phyloP scores from a whole-genome alignment of 2,888 invertebrate genomes.

The Philopedon plagiatum region DNA sequence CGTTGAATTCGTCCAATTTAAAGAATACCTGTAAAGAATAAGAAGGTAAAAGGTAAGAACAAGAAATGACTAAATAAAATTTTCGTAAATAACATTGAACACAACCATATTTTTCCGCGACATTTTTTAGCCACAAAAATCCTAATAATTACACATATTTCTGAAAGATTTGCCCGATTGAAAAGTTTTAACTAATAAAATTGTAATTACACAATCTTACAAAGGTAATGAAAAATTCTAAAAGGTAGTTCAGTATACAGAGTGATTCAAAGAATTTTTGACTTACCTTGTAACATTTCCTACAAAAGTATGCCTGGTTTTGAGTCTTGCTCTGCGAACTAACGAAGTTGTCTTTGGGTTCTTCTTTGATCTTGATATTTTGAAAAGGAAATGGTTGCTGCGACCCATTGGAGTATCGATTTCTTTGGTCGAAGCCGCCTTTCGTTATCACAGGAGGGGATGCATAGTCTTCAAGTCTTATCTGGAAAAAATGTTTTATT shows the following conservation, averaged over 20 bases:
- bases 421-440: slow-evolving; percentile 45
- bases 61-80: too few relatives aligned
- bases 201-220: too few relatives aligned
- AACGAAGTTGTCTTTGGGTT: slow-evolving; percentile 55
- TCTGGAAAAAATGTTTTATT: slow-evolving; percentile 16
- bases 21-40: slow-evolving; percentile 60
- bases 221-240: too few relatives aligned
- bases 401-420: slow-evolving; percentile 3
- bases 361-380: slow-evolving; percentile 59
- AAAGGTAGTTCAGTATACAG: too few relatives aligned
- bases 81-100: too few relatives aligned
- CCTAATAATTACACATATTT: too few relatives aligned
- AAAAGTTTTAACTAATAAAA: too few relatives aligned
- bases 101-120: too few relatives aligned
- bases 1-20: slow-evolving; percentile 66
- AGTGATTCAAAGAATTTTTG: background rate
- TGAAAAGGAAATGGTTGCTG: background rate
- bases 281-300: slow-evolving; percentile 66
- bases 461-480: slow-evolving; percentile 42
- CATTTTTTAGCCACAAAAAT: too few relatives aligned
- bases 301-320: slow-evolving; percentile 67
- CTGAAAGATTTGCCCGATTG: too few relatives aligned
- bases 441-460: slow-evolving; percentile 44
- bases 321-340: slow-evolving; percentile 58
- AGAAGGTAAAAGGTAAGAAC: too few relatives aligned